Evolutionary conservation across 2,888 invertebrate genomes (phyloP).

Genomic region (Deroplatys truncata): DNA sequence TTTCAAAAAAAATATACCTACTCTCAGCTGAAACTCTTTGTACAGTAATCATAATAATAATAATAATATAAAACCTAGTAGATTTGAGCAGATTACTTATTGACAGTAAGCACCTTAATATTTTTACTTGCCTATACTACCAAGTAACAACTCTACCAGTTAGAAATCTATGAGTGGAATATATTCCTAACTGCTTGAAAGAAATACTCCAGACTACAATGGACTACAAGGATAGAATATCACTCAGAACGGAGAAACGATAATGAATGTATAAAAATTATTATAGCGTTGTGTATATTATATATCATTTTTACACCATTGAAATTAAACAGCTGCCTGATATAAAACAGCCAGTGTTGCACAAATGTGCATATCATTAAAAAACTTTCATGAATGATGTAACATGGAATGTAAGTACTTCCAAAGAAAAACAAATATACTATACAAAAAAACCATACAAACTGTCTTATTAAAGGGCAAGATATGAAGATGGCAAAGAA

Average conservation of each 20-base stretch:
- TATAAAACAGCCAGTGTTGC: neutral
- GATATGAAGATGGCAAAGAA: neutral
- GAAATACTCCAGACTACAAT: neutral
- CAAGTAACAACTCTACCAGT: neutral
- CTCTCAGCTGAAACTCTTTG: neutral
- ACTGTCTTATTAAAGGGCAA: neutral
- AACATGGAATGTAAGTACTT: neutral
- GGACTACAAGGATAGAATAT: neutral
- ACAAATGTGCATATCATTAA: neutral
- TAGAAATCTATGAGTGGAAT: neutral
- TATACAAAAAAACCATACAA: neutral
- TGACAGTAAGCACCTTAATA: neutral
- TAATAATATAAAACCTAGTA: neutral
- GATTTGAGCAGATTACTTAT: neutral
- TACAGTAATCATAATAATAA: neutral
- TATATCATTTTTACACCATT: neutral
- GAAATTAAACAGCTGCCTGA: neutral
- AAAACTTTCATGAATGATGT: neutral
- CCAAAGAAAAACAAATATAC: neutral
- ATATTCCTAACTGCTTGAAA: neutral
- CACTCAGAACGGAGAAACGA: neutral
- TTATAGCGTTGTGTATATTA: neutral
- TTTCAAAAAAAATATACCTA: neutral
- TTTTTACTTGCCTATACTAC: neutral
- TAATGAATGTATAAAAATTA: neutral